Percentiles rank a stretch among this genome's conserved stretches.
Conservation (phyloP, 2,888 invertebrate species). For the Tubulanus polymorphus region DNA sequence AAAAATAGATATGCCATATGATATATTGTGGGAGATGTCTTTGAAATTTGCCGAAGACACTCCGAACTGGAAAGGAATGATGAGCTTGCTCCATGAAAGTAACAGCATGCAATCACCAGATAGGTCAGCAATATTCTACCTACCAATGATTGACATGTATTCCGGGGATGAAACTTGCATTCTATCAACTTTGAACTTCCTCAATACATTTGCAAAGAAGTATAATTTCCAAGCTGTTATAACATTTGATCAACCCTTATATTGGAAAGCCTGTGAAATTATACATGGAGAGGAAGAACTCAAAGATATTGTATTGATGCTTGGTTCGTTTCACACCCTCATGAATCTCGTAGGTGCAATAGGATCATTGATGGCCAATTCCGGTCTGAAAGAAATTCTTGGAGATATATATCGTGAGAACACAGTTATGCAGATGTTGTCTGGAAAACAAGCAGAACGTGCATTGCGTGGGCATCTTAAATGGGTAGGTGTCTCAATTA, state of each 20-base stretch:
- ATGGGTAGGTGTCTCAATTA: background rate
- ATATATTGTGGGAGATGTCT: background rate
- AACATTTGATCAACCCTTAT: constrained; percentile 2
- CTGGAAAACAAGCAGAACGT: background rate
- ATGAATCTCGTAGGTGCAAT: background rate
- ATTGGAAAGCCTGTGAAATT: constrained; percentile 2
- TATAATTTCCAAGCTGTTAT: constrained; percentile 6
- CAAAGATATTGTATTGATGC: background rate
- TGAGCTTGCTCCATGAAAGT: background rate
- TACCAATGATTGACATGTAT: constrained; percentile 12
- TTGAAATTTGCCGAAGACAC: background rate
- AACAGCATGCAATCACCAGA: background rate
- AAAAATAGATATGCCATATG: no score
- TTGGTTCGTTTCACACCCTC: background rate
- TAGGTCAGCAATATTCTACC: constrained; percentile 3
- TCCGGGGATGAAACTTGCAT: constrained; percentile 12
- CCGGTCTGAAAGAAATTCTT: background rate
- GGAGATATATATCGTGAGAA: background rate
- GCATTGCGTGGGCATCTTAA: background rate
- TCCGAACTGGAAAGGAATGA: constrained; percentile 1
- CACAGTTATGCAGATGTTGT: background rate
- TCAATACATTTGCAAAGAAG: constrained; percentile 5
- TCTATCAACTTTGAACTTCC: constrained; percentile 9
- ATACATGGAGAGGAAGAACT: background rate
- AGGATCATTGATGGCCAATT: background rate